These are phyloP conservation scores for Caiman crocodilus DNA, from an alignment of 2,797 vertebrate species.

Conservation along the genomic window DNA sequence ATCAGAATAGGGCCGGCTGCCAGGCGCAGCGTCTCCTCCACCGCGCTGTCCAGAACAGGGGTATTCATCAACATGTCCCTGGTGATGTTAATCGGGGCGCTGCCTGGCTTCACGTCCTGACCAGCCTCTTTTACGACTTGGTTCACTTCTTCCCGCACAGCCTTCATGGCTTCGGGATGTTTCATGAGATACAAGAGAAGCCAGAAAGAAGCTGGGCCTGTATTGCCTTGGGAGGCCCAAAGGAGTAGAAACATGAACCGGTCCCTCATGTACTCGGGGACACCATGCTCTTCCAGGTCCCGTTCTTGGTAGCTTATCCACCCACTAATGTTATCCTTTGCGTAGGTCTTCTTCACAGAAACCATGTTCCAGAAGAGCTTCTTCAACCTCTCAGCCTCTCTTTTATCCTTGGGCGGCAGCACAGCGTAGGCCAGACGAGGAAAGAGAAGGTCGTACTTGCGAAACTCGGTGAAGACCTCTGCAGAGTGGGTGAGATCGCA, in stretches of 20 bases:
- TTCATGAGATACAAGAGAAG: slow-evolving; percentile 92
- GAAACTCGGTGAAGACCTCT: slow-evolving; percentile 86
- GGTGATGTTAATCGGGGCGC: slow-evolving; percentile 78
- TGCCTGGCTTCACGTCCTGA: slow-evolving; percentile 73
- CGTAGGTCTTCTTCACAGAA: slow-evolving; percentile 75
- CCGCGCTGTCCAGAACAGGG: slow-evolving; percentile 87
- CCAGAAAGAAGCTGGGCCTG: slow-evolving; percentile 92
- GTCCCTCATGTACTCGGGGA: slow-evolving; percentile 82
- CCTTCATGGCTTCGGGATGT: slow-evolving; percentile 88
- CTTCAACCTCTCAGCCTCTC: slow-evolving; percentile 82
- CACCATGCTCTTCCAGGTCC: slow-evolving; percentile 71
- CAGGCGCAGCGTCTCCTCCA: slow-evolving; percentile 91
- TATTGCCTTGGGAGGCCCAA: slow-evolving; percentile 95
- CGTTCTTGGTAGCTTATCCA: slow-evolving; percentile 87
- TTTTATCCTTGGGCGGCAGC: slow-evolving; percentile 82
- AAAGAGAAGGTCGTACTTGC: slow-evolving; percentile 90
- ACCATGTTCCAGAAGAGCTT: slow-evolving; percentile 84
- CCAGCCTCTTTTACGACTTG: slow-evolving; percentile 78
- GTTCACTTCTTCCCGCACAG: slow-evolving; percentile 85
- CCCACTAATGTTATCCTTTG: slow-evolving; percentile 86
- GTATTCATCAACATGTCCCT: slow-evolving; percentile 85
- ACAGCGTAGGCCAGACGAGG: slow-evolving; percentile 86
- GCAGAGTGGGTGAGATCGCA: slow-evolving; percentile 83
- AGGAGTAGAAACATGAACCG: slow-evolving; percentile 91
- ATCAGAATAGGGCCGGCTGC: slow-evolving; percentile 83